Conservation (phyloP, 2,888 invertebrate genomes). For the Carpatolechia fugitivella region DNA sequence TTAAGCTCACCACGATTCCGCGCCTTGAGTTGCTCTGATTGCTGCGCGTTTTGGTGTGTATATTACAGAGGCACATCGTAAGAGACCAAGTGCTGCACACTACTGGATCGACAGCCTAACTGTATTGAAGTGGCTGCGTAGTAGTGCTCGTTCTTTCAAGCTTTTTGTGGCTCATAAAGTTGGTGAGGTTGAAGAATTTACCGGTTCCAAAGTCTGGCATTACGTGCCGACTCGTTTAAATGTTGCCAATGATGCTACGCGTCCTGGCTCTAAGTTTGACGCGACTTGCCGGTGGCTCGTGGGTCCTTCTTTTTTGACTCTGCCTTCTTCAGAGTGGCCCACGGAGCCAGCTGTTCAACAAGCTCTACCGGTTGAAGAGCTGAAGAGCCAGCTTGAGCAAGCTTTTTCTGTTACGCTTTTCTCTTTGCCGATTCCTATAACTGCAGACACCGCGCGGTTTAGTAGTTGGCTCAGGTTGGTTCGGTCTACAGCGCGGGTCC, state of each 20-base stretch:
- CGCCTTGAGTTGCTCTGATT: constrained; percentile 15
- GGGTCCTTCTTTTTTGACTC: neutral
- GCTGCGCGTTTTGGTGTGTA: constrained; percentile 7
- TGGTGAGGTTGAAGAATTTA: constrained; percentile 7
- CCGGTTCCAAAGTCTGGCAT: neutral
- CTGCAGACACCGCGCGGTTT: no score
- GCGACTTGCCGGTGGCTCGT: neutral
- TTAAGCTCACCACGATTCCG: constrained; percentile 15
- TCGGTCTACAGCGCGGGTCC: no score
- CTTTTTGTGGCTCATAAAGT: constrained; percentile 16
- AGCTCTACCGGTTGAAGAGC: neutral
- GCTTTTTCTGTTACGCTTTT: no score
- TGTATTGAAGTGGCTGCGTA: constrained; percentile 16
- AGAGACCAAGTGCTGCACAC: neutral
- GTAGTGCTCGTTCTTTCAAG: constrained; percentile 19
- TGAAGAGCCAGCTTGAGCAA: neutral
- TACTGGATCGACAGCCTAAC: constrained; percentile 17
- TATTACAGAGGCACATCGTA: constrained; percentile 9
- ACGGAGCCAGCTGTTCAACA: neutral
- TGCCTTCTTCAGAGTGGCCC: neutral
- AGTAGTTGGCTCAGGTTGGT: no score
- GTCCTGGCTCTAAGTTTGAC: neutral
- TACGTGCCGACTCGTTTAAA: neutral
- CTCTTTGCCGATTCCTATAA: no score
- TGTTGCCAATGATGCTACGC: neutral